Percentiles rank a stretch among this genome's conserved stretches.
These are phyloP conservation scores for Paralichthys olivaceus DNA, from an alignment of 2,113 vertebrate genomes.

Conservation along the genomic window DNA sequence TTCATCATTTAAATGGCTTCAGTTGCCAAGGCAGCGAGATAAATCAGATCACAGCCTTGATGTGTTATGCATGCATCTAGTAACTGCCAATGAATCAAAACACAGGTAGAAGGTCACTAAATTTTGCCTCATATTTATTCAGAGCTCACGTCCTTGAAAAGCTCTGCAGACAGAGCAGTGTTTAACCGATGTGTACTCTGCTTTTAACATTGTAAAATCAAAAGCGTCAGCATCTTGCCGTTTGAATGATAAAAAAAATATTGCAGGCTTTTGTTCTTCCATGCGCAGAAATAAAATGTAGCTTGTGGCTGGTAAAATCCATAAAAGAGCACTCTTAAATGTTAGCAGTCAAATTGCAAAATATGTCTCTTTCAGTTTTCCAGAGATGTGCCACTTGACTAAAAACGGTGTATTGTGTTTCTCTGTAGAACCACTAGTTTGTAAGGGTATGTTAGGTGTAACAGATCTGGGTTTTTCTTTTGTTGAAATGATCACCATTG, in stretches of 20 bases:
- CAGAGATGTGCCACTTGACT: neutral
- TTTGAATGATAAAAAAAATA: slow-evolving; percentile 50
- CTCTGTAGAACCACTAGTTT: neutral
- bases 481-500: slow-evolving; percentile 12
- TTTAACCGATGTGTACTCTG: slow-evolving; percentile 25
- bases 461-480: slow-evolving; percentile 9
- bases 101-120: slow-evolving; percentile 80
- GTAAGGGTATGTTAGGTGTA: too few relatives aligned
- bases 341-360: slow-evolving; percentile 20
- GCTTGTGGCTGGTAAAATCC: slow-evolving; percentile 25
- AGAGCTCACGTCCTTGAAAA: slow-evolving; percentile 76
- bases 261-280: slow-evolving; percentile 48
- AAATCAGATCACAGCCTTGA: slow-evolving; percentile 78
- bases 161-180: slow-evolving; percentile 54
- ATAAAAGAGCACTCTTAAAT: slow-evolving; percentile 32
- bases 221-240: slow-evolving; percentile 35
- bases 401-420: neutral
- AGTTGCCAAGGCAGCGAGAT: slow-evolving; percentile 67
- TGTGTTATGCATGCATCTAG: slow-evolving; percentile 76
- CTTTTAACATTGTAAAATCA: slow-evolving; percentile 62
- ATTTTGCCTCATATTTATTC: slow-evolving; percentile 81
- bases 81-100: slow-evolving; percentile 81
- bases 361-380: neutral
- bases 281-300: slow-evolving; percentile 21
- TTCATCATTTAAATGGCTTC: slow-evolving; percentile 74